phyloP scores from a whole-genome alignment of 2,113 vertebrate species.

The Anguilla rostrata region DNA sequence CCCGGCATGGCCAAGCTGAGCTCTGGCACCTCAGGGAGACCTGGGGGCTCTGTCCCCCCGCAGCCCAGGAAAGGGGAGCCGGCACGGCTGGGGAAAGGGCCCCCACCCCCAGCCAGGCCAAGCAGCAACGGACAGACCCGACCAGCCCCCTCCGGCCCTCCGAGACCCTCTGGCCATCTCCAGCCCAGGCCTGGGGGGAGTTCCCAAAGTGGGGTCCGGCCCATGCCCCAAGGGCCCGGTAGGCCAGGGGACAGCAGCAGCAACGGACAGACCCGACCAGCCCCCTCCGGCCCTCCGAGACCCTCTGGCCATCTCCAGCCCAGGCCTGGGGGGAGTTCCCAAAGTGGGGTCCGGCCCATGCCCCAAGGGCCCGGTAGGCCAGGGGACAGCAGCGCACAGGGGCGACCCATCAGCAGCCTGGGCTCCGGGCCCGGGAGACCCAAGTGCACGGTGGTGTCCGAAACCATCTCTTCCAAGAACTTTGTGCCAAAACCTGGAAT shows the following conservation, averaged over 20 bases:
- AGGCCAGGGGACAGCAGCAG: slow-evolving; percentile 49
- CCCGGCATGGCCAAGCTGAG: slow-evolving; percentile 5
- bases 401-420: slow-evolving; percentile 49
- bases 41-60: slow-evolving; percentile 34
- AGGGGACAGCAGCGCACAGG: slow-evolving; percentile 37
- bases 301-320: slow-evolving; percentile 34
- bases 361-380: slow-evolving; percentile 53
- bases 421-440: slow-evolving; percentile 70
- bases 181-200: slow-evolving; percentile 43
- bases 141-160: slow-evolving; percentile 29
- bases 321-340: slow-evolving; percentile 39
- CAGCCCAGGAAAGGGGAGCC: slow-evolving; percentile 47
- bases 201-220: slow-evolving; percentile 38
- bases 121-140: slow-evolving; percentile 41
- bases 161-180: slow-evolving; percentile 24
- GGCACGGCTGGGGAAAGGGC: slow-evolving; percentile 43
- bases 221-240: slow-evolving; percentile 48
- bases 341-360: slow-evolving; percentile 41
- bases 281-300: slow-evolving; percentile 14
- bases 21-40: slow-evolving; percentile 34
- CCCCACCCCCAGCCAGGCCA: slow-evolving; percentile 32
- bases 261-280: slow-evolving; percentile 45
- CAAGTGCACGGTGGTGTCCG: slow-evolving; percentile 90
- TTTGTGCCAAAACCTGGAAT: slow-evolving; percentile 70
- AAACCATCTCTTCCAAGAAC: slow-evolving; percentile 96